phyloP scores from a whole-genome alignment of 2,797 vertebrate species.

The Pangasius djambal region DNA sequence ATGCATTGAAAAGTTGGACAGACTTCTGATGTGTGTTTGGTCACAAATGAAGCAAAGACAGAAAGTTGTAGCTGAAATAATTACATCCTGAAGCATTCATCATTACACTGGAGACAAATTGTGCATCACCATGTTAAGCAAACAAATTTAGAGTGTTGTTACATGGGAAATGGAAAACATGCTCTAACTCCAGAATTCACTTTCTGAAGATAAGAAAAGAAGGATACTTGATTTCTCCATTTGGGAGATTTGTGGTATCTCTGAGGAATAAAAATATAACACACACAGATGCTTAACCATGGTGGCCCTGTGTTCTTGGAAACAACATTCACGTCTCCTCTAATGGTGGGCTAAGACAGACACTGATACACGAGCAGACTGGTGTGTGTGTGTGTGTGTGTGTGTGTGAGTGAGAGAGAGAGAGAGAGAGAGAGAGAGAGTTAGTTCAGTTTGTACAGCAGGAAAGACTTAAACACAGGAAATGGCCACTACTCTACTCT shows the following conservation, averaged over 20 bases:
- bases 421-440: neutral
- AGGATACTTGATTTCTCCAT: neutral
- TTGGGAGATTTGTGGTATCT: constrained; percentile 8
- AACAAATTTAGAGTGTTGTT: neutral
- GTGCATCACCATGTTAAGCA: neutral
- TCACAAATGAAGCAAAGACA: neutral
- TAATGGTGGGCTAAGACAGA: constrained; percentile 61
- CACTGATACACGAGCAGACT: constrained; percentile 66
- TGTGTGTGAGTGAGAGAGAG: neutral
- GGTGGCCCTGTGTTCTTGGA: constrained; percentile 48
- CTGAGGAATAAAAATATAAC: constrained; percentile 37
- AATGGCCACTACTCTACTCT: neutral
- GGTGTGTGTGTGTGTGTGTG: neutral
- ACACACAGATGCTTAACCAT: constrained; percentile 6
- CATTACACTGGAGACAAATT: neutral
- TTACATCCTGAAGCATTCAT: neutral
- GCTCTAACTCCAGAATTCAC: neutral
- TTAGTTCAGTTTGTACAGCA: neutral
- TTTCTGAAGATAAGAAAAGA: neutral
- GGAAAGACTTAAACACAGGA: constrained; percentile 21
- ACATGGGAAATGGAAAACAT: constrained; percentile 9
- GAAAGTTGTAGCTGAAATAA: neutral
- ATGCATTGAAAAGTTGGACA: neutral
- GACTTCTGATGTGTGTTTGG: neutral
- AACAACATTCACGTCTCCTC: constrained; percentile 3